Evolutionary conservation across 2,797 vertebrate genomes (phyloP).

Genomic region (Falco naumanni): DNA sequence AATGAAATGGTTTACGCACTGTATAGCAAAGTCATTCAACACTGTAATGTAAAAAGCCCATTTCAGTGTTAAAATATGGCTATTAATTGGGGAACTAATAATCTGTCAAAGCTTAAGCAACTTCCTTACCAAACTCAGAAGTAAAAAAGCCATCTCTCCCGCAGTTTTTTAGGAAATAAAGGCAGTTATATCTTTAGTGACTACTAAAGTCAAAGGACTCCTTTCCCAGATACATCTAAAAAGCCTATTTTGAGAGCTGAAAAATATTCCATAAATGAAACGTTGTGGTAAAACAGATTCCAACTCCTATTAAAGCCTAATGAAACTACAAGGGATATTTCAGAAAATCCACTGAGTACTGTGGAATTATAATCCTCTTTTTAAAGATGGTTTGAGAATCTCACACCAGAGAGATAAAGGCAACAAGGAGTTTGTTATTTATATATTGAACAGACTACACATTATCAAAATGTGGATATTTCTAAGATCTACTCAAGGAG

Average conservation of each 20-base stretch:
- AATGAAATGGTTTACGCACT: background rate
- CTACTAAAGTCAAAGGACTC: background rate
- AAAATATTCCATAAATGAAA: background rate
- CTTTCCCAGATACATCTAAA: background rate
- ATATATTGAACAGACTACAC: background rate
- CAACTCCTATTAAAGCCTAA: slow-evolving; percentile 3
- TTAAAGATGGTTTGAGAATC: background rate
- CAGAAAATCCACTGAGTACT: background rate
- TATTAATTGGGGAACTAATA: slow-evolving; percentile 2
- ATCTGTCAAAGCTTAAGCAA: background rate
- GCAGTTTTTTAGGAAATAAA: background rate
- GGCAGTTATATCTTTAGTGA: background rate
- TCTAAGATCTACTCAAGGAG: background rate
- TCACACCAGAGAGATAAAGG: background rate
- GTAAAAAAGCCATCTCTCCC: background rate
- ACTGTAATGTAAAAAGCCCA: background rate
- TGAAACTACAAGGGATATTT: slow-evolving; percentile 12
- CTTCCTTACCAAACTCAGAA: background rate
- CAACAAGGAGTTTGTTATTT: background rate
- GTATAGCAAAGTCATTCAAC: background rate
- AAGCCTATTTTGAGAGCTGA: background rate
- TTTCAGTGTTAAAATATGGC: background rate
- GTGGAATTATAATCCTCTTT: background rate
- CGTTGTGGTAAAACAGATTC: slow-evolving; percentile 7
- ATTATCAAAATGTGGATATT: background rate